Conservation (phyloP, 2,888 invertebrate species). For the Ormyrus nitidulus region DNA sequence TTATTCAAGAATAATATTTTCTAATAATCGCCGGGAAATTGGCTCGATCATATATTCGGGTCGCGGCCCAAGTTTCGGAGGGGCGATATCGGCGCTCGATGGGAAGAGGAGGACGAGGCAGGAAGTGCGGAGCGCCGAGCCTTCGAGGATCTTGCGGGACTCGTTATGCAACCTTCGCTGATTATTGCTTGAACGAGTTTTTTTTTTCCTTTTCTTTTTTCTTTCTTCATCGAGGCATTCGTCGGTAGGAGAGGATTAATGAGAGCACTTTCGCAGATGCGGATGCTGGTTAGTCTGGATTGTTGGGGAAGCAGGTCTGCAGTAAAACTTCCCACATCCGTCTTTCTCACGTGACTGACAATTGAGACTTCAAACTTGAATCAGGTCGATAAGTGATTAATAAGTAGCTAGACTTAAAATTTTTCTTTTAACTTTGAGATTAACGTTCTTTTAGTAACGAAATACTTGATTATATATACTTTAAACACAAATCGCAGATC, state of each 20-base stretch:
- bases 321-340: not conserved
- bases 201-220: not conserved
- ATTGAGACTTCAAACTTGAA: not conserved
- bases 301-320: not conserved
- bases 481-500: no score
- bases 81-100: not conserved
- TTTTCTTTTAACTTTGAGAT: no score
- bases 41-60: slow-evolving; percentile 22
- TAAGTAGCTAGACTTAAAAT: no score
- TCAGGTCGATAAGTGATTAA: not conserved
- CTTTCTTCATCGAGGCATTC: slow-evolving; percentile 54
- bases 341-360: not conserved
- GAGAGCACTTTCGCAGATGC: not conserved
- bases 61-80: not conserved
- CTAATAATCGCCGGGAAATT: slow-evolving; percentile 65
- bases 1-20: slow-evolving; percentile 71
- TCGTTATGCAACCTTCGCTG: slow-evolving; percentile 28
- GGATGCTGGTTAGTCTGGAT: not conserved
- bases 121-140: slow-evolving; percentile 47
- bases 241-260: slow-evolving; percentile 17
- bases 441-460: no score
- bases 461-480: no score
- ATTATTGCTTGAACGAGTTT: slow-evolving; percentile 1
- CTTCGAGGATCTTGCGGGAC: slow-evolving; percentile 11
- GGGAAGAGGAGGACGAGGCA: slow-evolving; percentile 30